phyloP scores from a whole-genome alignment of 2,888 invertebrate genomes.

The Dynastes hyllus region DNA sequence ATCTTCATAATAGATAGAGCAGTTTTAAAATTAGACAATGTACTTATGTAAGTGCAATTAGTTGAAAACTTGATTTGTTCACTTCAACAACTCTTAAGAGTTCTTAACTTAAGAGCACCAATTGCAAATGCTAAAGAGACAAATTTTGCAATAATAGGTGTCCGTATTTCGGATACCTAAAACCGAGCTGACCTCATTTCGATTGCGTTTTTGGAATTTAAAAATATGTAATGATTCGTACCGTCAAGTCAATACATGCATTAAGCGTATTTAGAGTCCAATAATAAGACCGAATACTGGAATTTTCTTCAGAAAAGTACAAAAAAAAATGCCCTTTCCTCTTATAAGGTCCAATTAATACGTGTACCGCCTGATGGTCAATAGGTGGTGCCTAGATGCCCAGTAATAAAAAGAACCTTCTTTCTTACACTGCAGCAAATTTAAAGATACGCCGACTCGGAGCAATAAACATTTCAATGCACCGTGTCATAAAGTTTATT shows the following conservation, averaged over 20 bases:
- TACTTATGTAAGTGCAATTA: too few species aligned
- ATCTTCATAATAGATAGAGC: too few species aligned
- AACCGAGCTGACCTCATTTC: too few species aligned
- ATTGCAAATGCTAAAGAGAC: too few species aligned
- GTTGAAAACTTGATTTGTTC: too few species aligned
- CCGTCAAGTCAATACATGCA: not conserved
- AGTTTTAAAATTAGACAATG: too few species aligned
- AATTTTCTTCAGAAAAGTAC: conserved; percentile 13
- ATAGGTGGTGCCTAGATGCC: conserved; percentile 31
- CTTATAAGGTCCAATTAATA: conserved; percentile 44
- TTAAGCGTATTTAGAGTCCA: not conserved
- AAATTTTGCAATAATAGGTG: too few species aligned
- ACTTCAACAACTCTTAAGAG: too few species aligned
- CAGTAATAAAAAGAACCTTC: conserved; percentile 35
- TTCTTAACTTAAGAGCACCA: too few species aligned
- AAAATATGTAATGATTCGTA: too few species aligned
- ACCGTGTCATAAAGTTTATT: conserved; percentile 61
- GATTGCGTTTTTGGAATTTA: too few species aligned
- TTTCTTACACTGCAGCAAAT: conserved; percentile 42
- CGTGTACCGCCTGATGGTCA: conserved; percentile 39
- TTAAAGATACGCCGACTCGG: conserved; percentile 50
- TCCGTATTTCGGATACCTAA: too few species aligned
- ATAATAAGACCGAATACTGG: not conserved
- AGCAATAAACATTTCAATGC: conserved; percentile 61
- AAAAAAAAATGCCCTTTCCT: conserved; percentile 11